These are phyloP conservation scores for Protaetia brevitarsis DNA, from an alignment of 1,140 invertebrate species.

Conservation along the genomic window DNA sequence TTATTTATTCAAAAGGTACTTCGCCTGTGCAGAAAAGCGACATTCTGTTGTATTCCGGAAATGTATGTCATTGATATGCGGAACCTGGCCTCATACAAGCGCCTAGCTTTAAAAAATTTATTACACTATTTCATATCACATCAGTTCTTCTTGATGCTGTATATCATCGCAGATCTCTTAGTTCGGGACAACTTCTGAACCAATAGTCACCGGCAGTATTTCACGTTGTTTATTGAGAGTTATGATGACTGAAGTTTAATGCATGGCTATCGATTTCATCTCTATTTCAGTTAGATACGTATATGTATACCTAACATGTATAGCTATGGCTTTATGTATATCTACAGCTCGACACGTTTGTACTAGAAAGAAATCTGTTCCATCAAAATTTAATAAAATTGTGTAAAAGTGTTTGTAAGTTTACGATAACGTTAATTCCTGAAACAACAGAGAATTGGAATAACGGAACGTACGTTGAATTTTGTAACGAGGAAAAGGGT, in stretches of 20 bases:
- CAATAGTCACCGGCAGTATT: constrained; percentile 26
- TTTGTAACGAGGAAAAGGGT: too few species aligned
- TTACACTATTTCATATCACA: constrained; percentile 21
- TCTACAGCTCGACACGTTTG: too few species aligned
- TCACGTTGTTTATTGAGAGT: constrained; percentile 32
- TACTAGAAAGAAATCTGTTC: too few species aligned
- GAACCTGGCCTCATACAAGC: background rate
- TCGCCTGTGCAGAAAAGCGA: background rate
- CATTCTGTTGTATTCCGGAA: background rate
- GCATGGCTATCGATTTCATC: constrained; percentile 24
- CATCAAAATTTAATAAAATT: too few species aligned
- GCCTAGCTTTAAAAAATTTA: constrained; percentile 13
- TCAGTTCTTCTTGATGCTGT: constrained; percentile 8
- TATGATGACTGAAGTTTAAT: constrained; percentile 33
- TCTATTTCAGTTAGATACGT: constrained; percentile 20
- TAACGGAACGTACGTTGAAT: too few species aligned
- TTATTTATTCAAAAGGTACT: background rate
- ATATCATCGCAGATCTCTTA: constrained; percentile 21
- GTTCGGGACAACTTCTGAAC: constrained; percentile 24
- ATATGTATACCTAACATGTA: background rate
- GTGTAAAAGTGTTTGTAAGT: too few species aligned
- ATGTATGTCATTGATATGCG: background rate
- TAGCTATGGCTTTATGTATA: background rate
- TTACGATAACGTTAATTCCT: too few species aligned
- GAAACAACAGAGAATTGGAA: too few species aligned